Percentiles rank a stretch among this genome's conserved stretches.
Conservation (phyloP, 2,797 vertebrate species). For the Harpagifer antarcticus region DNA sequence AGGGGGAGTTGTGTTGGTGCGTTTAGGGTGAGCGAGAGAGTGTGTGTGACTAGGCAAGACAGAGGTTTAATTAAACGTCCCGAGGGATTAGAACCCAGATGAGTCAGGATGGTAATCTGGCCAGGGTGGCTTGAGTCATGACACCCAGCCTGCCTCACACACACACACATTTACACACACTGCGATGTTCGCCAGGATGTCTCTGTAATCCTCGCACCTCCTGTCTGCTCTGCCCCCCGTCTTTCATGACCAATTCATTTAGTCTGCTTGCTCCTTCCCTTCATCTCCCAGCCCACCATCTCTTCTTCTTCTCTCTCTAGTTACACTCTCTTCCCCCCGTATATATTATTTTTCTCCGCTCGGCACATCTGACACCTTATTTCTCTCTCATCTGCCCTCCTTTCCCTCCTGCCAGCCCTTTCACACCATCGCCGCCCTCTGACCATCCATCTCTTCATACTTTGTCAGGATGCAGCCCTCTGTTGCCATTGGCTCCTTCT, state of each 20-base stretch:
- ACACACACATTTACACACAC: slow-evolving; percentile 47
- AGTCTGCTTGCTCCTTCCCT: slow-evolving; percentile 37
- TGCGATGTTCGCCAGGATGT: slow-evolving; percentile 56
- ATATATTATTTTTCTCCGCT: slow-evolving; percentile 6
- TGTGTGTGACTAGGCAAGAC: slow-evolving; percentile 56
- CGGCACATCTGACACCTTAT: slow-evolving; percentile 55
- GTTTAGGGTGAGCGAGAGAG: slow-evolving; percentile 25
- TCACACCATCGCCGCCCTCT: slow-evolving; percentile 53
- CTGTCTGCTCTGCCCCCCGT: slow-evolving; percentile 59
- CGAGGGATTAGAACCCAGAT: slow-evolving; percentile 78
- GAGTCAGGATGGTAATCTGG: slow-evolving; percentile 83
- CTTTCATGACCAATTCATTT: slow-evolving; percentile 68
- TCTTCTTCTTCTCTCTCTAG: slow-evolving; percentile 22
- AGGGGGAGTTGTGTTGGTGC: slow-evolving; percentile 16
- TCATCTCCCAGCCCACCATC: slow-evolving; percentile 41
- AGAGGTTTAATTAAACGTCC: slow-evolving; percentile 84
- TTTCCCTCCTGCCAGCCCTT: slow-evolving; percentile 53
- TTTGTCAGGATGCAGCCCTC: slow-evolving; percentile 57
- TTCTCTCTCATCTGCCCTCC: slow-evolving; percentile 48
- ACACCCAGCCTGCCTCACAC: slow-evolving; percentile 59
- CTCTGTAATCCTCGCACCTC: slow-evolving; percentile 74
- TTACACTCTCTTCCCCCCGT: slow-evolving; percentile 7
- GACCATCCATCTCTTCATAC: slow-evolving; percentile 68
- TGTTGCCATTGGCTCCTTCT: slow-evolving; percentile 52
- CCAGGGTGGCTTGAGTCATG: slow-evolving; percentile 75